A percentile compares a stretch with the other conserved stretches of the same genome.
phyloP scores from a whole-genome alignment of 2,888 invertebrate genomes.

The Philopedon plagiatum region DNA sequence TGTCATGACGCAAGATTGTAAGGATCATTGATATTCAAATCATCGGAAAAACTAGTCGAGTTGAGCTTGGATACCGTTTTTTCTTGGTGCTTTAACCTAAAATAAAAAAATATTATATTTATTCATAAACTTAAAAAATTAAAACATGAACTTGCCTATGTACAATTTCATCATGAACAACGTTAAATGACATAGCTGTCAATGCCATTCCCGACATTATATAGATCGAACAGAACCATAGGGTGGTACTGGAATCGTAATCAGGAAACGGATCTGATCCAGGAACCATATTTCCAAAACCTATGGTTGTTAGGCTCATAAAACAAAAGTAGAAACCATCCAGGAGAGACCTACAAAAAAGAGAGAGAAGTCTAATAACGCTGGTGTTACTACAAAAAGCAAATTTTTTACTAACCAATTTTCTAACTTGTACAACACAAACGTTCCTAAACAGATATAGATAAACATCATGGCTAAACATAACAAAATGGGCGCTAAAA shows the following conservation, averaged over 20 bases:
- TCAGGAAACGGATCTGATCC: constrained; percentile 75
- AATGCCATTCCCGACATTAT: constrained; percentile 89
- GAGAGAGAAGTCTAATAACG: background rate
- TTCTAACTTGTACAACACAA: constrained; percentile 90
- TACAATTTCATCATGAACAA: constrained; percentile 89
- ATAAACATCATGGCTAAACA: constrained; percentile 92
- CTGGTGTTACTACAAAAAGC: background rate
- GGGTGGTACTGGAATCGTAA: constrained; percentile 78
- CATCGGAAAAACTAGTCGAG: constrained; percentile 75
- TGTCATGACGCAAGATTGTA: constrained; percentile 83
- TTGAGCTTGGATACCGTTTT: constrained; percentile 64
- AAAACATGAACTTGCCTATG: constrained; percentile 74
- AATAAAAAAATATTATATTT: too few relatives aligned
- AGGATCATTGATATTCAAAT: constrained; percentile 76
- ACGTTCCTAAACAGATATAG: constrained; percentile 92
- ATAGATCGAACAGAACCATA: constrained; percentile 92
- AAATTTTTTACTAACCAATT: constrained; percentile 75
- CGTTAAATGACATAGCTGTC: constrained; percentile 93
- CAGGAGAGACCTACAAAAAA: constrained; percentile 73
- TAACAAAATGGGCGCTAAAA: constrained; percentile 90
- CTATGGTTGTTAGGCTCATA: constrained; percentile 94
- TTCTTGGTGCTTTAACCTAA: constrained; percentile 74
- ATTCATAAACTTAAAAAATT: too few relatives aligned
- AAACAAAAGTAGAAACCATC: constrained; percentile 97
- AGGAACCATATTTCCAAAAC: constrained; percentile 89